Base-by-base conservation (phyloP, 2,888 invertebrate genomes). In the Microplitis deprimator region DNA sequence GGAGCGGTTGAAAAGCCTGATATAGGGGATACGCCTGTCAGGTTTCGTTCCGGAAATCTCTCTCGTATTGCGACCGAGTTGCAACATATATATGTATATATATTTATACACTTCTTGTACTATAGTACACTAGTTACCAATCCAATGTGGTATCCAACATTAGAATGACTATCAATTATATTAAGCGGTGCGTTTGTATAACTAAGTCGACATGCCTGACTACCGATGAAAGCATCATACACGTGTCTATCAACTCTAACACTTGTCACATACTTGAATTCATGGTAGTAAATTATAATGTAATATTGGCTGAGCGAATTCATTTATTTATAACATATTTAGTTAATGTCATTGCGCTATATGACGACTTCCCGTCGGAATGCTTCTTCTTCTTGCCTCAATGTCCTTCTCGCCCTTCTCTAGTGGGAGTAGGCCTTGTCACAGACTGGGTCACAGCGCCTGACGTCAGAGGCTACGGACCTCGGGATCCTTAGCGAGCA, bases 1-100 rank as follows among this genome's bases (percentile, higher is more conserved):
- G 82, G 83, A 84, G 79, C 79, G 81, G 81, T 78, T 80, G 82
- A 83, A 84, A 85, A 84, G 83, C 81, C 83, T 85, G 86, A 87
- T 84, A 83, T 85, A 87, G 83, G 80, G 82, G 82, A 81, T 80
- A 82, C 79, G 81, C 78, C 79, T 79, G 80, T 81, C 78, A 72
- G 81, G 81, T 72, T 80, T 81, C 80, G 80, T 80, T 82, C 79
- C 80, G 82, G 81, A 82, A 83, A 80, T 82, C 79, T 81, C 79
- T 81, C 17, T 75, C 77, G 72, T 70, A 69, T 72, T 79, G 76
- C 69, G 77, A 76, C 39, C 72, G 61, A 61, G 50, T 50, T 50
- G 50, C 50, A 50, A 10, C 10, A 50, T 8, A 10, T 13, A 50
- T 4, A 13, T 29, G 13, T 50, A 50, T 13, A 50, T 50, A 3